Base-by-base conservation (phyloP, 2,113 vertebrate species). In the Gavialis gangeticus region DNA sequence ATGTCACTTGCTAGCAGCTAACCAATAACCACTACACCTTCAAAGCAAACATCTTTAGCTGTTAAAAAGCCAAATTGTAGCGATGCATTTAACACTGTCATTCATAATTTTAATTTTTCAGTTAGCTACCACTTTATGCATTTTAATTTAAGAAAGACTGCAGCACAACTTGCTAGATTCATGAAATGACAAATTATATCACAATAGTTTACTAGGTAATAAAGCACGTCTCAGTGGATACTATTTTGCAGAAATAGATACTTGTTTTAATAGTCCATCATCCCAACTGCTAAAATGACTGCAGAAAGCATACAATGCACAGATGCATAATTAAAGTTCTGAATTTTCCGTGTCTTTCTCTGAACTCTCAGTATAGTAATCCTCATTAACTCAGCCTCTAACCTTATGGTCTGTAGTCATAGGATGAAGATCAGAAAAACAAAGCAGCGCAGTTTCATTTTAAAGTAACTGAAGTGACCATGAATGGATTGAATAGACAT, bases 21-120 rank as follows among this genome's bases (percentile, higher is more conserved):
- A 96, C 98, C 97, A 98, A 98, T 97, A 97, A 94, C 91, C 91
- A 97, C 91, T 67, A 92, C 82, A 95, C 87, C 95, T 97, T 97
- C 94, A 96, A 97, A 97, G 79, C 66, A 91, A 46, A 63, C 56
- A 90, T 95, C 75, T 56, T 80, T 82, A 91, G 92, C 91, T 92
- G 92, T 82, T 88, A 92, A 89, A 96, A 94, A 91, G 66, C 87
- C 85, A 94, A 87, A 95, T 93, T 94, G 89, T 92, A 92, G 34
- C 95, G 93, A 82, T 58, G 87, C 87, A 87, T 94, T 94, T 93
- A 91, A 96, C 71, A 58, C 37, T 34, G 79, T 93, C 15, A 80
- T 27, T 88, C 75, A 5, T 79, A 94, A 93, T 91, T 97, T 87
- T 60, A 67, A 75, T 93, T 90, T 95, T 95, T 80, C 87, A 93